Conservation (phyloP, 2,888 invertebrate genomes). For the Gastrophysa polygoni region DNA sequence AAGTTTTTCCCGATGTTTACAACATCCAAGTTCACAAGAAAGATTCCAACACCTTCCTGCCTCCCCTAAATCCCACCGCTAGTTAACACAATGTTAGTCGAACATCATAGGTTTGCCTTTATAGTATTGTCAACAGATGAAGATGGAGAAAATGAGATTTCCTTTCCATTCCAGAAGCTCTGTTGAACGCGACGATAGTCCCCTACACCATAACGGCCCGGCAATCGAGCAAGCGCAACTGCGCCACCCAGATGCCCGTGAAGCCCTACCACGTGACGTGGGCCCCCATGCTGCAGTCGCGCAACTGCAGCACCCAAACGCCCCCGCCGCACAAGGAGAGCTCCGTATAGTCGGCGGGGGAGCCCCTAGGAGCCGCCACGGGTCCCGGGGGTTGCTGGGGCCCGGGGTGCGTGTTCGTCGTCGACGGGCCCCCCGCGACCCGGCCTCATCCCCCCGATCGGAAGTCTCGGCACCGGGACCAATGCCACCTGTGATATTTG, state of each 20-base stretch:
- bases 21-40: too few relatives aligned
- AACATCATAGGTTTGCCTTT: too few relatives aligned
- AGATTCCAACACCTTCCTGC: too few relatives aligned
- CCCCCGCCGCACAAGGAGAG: constrained; percentile 59
- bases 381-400: constrained; percentile 33
- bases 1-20: too few relatives aligned
- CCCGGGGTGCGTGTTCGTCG: constrained; percentile 33
- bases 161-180: too few relatives aligned
- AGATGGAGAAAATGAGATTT: too few relatives aligned
- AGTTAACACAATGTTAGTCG: too few relatives aligned
- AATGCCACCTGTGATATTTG: constrained; percentile 61
- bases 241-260: constrained; percentile 58
- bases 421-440: constrained; percentile 29
- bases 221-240: constrained; percentile 56
- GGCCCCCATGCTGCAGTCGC: constrained; percentile 58
- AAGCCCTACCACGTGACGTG: constrained; percentile 59
- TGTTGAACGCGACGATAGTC: constrained; percentile 48
- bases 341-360: constrained; percentile 53
- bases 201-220: constrained; percentile 58
- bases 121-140: too few relatives aligned
- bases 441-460: constrained; percentile 48
- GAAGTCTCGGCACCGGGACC: constrained; percentile 58
- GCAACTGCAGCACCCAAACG: constrained; percentile 58
- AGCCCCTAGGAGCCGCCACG: constrained; percentile 32
- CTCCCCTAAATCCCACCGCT: too few relatives aligned